phyloP scores from a whole-genome alignment of 2,888 invertebrate genomes.

The Lepetodrilus schrolli region DNA sequence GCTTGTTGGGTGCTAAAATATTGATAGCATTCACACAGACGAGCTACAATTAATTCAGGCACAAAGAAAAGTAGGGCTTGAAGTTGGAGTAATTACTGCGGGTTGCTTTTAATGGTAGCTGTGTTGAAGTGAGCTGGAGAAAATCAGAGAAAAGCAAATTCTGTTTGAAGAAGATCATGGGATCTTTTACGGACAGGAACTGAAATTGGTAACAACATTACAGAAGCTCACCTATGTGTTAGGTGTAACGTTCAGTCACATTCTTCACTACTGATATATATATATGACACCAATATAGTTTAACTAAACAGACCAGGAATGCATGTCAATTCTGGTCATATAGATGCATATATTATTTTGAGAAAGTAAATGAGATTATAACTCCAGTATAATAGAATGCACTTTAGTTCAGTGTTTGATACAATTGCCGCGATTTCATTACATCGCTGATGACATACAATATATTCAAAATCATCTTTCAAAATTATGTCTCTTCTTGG shows the following conservation, averaged over 20 bases:
- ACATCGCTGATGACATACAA: background rate
- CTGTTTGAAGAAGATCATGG: constrained; percentile 3
- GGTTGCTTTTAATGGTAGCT: background rate
- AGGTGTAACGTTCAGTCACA: no score
- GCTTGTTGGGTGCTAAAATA: background rate
- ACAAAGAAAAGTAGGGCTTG: background rate
- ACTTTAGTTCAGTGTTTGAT: background rate
- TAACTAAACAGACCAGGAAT: no score
- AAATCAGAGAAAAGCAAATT: background rate
- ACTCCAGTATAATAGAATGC: background rate
- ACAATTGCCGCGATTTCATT: background rate
- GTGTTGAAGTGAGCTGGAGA: background rate
- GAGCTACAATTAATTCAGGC: background rate
- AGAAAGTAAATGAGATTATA: no score
- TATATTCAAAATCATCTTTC: no score
- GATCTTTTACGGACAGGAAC: background rate
- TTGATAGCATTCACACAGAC: background rate
- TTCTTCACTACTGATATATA: no score
- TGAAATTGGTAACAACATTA: background rate
- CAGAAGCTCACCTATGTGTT: background rate
- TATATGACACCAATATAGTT: no score
- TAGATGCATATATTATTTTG: no score
- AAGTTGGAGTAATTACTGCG: background rate
- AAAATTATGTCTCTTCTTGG: no score
- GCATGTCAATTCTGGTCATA: no score